Base-by-base conservation (phyloP, 2,113 vertebrate species). In the Melanerpes aurifrons region DNA sequence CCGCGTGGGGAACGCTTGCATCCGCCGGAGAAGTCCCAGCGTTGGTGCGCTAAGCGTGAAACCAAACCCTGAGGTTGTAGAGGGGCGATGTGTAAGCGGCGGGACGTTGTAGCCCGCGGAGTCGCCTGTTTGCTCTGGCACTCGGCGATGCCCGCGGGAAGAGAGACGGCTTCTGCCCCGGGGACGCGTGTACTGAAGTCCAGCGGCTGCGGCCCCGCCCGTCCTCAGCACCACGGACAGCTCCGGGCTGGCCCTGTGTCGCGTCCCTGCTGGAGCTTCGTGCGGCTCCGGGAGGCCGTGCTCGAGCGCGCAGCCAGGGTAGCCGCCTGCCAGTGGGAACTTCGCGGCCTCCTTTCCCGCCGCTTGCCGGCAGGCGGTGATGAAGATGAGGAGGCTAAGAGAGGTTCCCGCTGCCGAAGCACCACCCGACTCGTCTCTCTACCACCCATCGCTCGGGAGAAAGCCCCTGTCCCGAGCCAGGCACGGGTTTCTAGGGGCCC, bases 141-240 rank as follows among this genome's bases (percentile, higher is more conserved):
- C 29, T 50, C 6, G 35, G n/a, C 45, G 1, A 3, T 0, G 48
- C 3, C 63, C 25, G 2, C 67, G 12, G 2, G 18, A 21, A 54
- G 31, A 5, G 26, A 37, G 31, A 37, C 3, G 13, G 14, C 22
- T 6, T 12, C 21, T 7, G 26, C 12, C n/a, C 13, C 22, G 35
- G n/a, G 32, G 12, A 29, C 9, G 7, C 37, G 14, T 1, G 54
- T 25, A 0, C 3, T 15, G 7, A 15, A 17, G 9, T 26, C 12
- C 19, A 29, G 35, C 3, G 17, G 37, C 53, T 6, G 69, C 35
- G 9, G 73, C 35, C 24, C 45, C 35, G 5, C 67, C 82, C 29
- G 58, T 6, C 9, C 90, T 86, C 94, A 95, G 92, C 78, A 92
- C 95, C 94, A 45, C 69, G 92, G 93, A 93, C 90, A 94, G 95